Percentiles rank a stretch among this genome's conserved stretches.
phyloP scores from a whole-genome alignment of 1,140 invertebrate species.

The Pseudomyrmex gracilis region DNA sequence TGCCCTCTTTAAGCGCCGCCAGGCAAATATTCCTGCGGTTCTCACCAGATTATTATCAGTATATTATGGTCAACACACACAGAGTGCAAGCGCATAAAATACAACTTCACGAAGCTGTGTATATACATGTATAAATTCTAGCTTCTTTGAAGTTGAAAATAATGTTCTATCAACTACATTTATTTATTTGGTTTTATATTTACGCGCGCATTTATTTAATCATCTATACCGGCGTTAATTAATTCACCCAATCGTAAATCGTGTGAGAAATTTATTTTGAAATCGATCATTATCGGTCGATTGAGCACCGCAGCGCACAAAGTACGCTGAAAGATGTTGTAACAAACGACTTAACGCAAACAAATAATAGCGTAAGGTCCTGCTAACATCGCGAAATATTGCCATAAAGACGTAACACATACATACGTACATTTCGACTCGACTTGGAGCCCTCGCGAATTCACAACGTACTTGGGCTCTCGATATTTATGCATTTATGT shows the following conservation, averaged over 20 bases:
- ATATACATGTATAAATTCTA: background rate
- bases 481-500: slow-evolving; percentile 81
- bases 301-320: slow-evolving; percentile 61
- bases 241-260: too few species aligned
- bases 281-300: background rate
- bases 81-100: background rate
- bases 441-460: background rate
- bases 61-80: background rate
- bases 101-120: background rate
- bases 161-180: background rate
- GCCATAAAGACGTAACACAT: slow-evolving; percentile 77
- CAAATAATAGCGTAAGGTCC: slow-evolving; percentile 77
- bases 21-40: slow-evolving; percentile 32
- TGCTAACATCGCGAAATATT: slow-evolving; percentile 78
- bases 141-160: background rate
- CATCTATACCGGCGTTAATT: too few species aligned
- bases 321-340: slow-evolving; percentile 46
- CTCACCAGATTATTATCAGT: slow-evolving; percentile 7
- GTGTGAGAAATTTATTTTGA: background rate
- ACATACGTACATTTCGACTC: slow-evolving; percentile 64
- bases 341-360: slow-evolving; percentile 73
- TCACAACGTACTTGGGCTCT: slow-evolving; percentile 21
- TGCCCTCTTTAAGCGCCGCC: slow-evolving; percentile 33
- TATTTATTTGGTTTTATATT: too few species aligned
- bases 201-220: too few species aligned